Base-by-base conservation (phyloP, 1,140 invertebrate genomes). In the Apis cerana region DNA sequence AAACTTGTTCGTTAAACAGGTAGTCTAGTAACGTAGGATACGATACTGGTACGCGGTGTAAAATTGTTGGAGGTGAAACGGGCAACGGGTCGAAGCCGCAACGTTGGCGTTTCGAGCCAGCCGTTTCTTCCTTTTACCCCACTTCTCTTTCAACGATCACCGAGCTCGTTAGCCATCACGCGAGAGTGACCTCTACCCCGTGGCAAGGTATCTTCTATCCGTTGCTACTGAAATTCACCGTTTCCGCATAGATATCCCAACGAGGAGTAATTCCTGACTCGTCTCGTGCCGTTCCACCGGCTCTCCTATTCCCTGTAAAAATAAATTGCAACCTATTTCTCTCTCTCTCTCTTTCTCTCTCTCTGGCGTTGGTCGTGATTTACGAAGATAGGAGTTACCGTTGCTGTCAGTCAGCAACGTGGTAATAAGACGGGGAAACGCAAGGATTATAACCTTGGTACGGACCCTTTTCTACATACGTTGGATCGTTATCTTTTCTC, bases 141-240 rank as follows among this genome's bases (percentile, higher is more conserved):
- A 69, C 64, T 56, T 84, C 81, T 84, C 84, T 70, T 79, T 64
- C 69, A 52, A 75, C 68, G 79, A 83, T 79, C 56, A 72, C 56
- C 48, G 56, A 65, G 84, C 86, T 91, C 89, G 89, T 90, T 91
- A 91, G 85, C 85, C 81, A 83, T 64, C 85, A 77, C 87, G 75
- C 67, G 80, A 84, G 87, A 86, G 81, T 88, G 85, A 89, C 84
- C 88, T 85, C 78, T 83, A 80, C 74, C 58, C 84, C 77, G 74
- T 77, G 80, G 85, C 71, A 62, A 64, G 71, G 17, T 68, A 48
- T 64, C 84, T 62, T 17, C 84, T 83, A 86, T 87, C 84, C 62
- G 70, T 59, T 27, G 56, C 85, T 50, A 62, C 43, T 61, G 67
- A 70, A 78, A 78, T 78, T 70, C 75, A 78, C 11, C 65, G 27